Conservation (phyloP, 2,888 invertebrate genomes). For the Punctoribates punctum region DNA sequence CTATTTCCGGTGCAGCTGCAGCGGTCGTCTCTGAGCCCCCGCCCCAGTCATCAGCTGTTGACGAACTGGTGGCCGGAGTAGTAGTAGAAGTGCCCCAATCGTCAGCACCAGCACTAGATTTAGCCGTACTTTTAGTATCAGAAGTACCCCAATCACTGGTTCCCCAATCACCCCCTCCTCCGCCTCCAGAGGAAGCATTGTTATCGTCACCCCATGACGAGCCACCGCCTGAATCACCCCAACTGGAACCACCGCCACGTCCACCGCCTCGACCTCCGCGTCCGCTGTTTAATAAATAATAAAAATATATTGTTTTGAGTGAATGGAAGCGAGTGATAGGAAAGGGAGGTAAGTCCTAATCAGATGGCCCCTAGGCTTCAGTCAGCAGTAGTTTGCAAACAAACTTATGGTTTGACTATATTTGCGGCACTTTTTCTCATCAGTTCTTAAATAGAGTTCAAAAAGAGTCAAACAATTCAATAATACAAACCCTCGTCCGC, state of each 20-base stretch:
- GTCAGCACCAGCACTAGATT: neutral
- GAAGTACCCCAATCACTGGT: conserved; percentile 1
- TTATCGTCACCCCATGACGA: neutral
- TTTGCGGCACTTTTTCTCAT: conserved; percentile 10
- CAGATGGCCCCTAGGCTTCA: conserved; percentile 23
- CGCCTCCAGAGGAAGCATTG: too few species aligned
- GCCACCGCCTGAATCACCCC: neutral
- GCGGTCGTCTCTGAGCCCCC: neutral
- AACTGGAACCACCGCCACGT: neutral
- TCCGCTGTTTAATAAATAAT: neutral
- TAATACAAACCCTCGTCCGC: conserved; percentile 23
- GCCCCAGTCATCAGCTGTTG: conserved; percentile 15
- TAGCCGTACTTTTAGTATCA: neutral
- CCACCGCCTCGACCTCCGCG: conserved; percentile 11
- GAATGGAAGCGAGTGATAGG: neutral
- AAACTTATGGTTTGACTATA: neutral
- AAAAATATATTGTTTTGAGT: neutral
- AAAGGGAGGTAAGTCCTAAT: neutral
- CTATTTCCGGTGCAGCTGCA: neutral
- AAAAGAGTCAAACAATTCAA: neutral
- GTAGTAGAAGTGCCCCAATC: conserved; percentile 11
- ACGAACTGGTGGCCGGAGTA: neutral
- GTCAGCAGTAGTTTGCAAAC: neutral
- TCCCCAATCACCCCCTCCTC: conserved; percentile 2
- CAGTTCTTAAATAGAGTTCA: neutral